Conservation (phyloP, 2,797 vertebrate species). For the Furcifer pardalis region DNA sequence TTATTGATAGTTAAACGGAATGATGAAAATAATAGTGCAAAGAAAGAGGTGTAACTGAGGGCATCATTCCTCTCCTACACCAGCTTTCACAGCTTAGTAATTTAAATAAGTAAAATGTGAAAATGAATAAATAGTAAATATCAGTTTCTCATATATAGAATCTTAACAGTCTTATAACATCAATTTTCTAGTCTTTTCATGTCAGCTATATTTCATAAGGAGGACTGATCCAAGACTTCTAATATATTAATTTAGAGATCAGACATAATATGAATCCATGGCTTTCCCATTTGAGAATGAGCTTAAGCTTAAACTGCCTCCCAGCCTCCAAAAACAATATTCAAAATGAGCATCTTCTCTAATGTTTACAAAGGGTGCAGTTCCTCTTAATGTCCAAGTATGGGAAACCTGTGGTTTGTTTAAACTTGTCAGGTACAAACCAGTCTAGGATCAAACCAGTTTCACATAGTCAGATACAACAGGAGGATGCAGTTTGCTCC, state of each 20-base stretch:
- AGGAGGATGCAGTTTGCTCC: neutral
- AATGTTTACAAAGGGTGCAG: neutral
- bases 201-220: slow-evolving; percentile 31
- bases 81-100: slow-evolving; percentile 68
- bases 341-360: neutral
- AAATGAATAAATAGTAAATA: slow-evolving; percentile 66
- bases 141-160: slow-evolving; percentile 51
- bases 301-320: neutral
- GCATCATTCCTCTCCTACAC: slow-evolving; percentile 46
- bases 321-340: neutral
- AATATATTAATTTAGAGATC: slow-evolving; percentile 15
- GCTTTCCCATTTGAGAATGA: neutral
- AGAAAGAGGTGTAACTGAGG: slow-evolving; percentile 67
- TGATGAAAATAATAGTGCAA: slow-evolving; percentile 71
- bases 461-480: neutral
- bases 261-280: neutral
- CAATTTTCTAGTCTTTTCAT: slow-evolving; percentile 27
- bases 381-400: neutral
- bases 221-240: slow-evolving; percentile 24
- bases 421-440: neutral
- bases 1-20: slow-evolving; percentile 75
- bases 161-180: slow-evolving; percentile 37
- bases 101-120: slow-evolving; percentile 41
- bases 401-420: neutral
- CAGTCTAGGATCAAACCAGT: neutral